Evolutionary conservation across 2,797 vertebrate species (phyloP), one percentile per base, ranked within the genome.

Genomic region (Scyliorhinus canicula): DNA sequence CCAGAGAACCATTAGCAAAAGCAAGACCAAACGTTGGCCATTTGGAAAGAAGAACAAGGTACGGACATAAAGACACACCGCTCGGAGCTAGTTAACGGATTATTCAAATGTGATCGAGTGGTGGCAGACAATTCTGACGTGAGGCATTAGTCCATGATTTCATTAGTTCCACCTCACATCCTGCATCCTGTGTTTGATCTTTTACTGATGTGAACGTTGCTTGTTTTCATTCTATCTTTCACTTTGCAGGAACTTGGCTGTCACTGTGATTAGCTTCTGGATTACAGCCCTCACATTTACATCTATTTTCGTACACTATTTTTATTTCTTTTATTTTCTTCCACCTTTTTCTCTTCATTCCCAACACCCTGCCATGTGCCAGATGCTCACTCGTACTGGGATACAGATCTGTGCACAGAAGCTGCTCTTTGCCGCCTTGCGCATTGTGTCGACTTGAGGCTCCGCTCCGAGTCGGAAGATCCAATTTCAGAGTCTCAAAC

Each of bases 21-120:
- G 98, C 96, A 97, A 96, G 65, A 96, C 97, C 96, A 98, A 98
- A 96, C 98, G 98, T 95, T 98, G 98, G 98, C 98, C 98, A 93
- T 98, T 99, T 95, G 96, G 97, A 96, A 98, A 98, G 96, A 98
- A 97, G 96, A 98, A 97, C 96, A 99, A 99, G 98, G 98, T 99
- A 98, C 3, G 26, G 93, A 3, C 85, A 88, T 16, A 19, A 74
- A 88, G 26, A 86, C 47, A 31, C 3, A 21, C 19, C 24, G 77
- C 40, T 82, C 5, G 4, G 47, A 0, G 5, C 1, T 9, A 44
- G 1, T 57, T 65, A 24, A 26, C 88, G 0, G 55, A 40, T 4
- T 9, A 63, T 0, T 40, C 12, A 14, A n/a, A 21, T 63, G 55
- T 26, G 57, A 57, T 88, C 3, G 21, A 47, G 21, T 47, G 21